Base-by-base conservation (phyloP, 1,140 invertebrate genomes). In the Tetramorium alpestre region DNA sequence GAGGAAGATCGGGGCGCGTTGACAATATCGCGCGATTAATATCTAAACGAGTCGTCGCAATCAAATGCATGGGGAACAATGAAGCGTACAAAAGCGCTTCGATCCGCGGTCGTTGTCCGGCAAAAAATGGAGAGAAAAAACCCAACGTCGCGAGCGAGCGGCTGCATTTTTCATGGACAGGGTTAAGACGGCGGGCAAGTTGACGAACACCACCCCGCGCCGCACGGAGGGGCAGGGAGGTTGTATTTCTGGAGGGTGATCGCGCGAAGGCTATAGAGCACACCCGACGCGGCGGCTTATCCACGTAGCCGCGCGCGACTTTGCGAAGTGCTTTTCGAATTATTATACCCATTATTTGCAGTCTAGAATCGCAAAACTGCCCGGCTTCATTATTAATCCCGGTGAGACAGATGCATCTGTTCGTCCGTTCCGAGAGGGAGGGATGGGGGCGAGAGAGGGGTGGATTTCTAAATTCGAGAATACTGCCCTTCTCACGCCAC, bases 401-500 rank as follows among this genome's bases (percentile, higher is more conserved):
- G 76, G 25, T 62, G 81, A 85, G 76, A 80, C 81, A 38, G 75
- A 82, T 75, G 73, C 78, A 89, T 89, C 84, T 82, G 88, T 87
- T 69, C 28, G 22, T 49, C 60, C 60, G 22, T 33, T 33, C 33
- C 41, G 60, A 22, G 41, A 33, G 38, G 28, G n/a, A 28, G 58
- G 16, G 28, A 11, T 11, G 38, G 28, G 2, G 11, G 16, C 6
- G 16, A 8, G 18, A 56, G 80, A 33, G 72, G 72, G 51, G 33
- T 47, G 76, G 65, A 88, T 58, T 90, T 88, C 86, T 82, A 90
- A 90, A 90, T 90, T 90, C 86, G 86, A 86, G 89, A 76, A 90
- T 89, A 58, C 90, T 90, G 89, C 81, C 89, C 89, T 81, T 69
- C 16, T 88, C 75, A 33, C 44, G 65, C 41, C n/a, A 51, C 4